phyloP scores from a whole-genome alignment of 2,888 invertebrate genomes.

The Caenorhabditis afra region DNA sequence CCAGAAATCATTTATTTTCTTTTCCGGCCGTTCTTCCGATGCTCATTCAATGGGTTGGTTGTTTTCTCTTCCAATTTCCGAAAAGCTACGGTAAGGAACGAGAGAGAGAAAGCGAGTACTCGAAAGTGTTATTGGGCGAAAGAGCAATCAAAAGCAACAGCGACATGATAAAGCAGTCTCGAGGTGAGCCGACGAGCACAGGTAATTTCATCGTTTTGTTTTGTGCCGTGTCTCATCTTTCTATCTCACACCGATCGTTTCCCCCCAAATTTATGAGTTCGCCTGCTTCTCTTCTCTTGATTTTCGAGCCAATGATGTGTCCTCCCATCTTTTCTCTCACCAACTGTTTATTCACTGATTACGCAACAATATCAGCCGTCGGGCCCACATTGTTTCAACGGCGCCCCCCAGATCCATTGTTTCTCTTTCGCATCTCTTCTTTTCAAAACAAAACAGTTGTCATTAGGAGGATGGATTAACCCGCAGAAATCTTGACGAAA shows the following conservation, averaged over 20 bases:
- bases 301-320: constrained; percentile 15
- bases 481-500: constrained; percentile 7
- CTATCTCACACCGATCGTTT: constrained; percentile 41
- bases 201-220: constrained; percentile 55
- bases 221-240: constrained; percentile 14
- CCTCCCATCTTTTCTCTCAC: constrained; percentile 22
- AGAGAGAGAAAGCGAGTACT: constrained; percentile 24
- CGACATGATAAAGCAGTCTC: constrained; percentile 47
- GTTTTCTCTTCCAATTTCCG: constrained; percentile 28
- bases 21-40: constrained; percentile 27
- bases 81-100: constrained; percentile 27
- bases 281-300: neutral
- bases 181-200: constrained; percentile 8
- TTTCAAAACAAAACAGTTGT: constrained; percentile 63
- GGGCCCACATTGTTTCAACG: constrained; percentile 45
- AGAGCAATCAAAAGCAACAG: constrained; percentile 49
- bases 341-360: constrained; percentile 60
- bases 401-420: constrained; percentile 6
- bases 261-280: constrained; percentile 54
- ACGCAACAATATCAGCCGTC: constrained; percentile 46
- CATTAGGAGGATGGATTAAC: constrained; percentile 55
- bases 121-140: constrained; percentile 48
- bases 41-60: constrained; percentile 47
- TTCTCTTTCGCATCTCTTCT: constrained; percentile 36
- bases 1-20: constrained; percentile 30